A percentile compares a stretch with the other conserved stretches of the same genome.
Evolutionary conservation across 2,888 invertebrate species (phyloP).

Genomic region (Megamerina dolium): DNA sequence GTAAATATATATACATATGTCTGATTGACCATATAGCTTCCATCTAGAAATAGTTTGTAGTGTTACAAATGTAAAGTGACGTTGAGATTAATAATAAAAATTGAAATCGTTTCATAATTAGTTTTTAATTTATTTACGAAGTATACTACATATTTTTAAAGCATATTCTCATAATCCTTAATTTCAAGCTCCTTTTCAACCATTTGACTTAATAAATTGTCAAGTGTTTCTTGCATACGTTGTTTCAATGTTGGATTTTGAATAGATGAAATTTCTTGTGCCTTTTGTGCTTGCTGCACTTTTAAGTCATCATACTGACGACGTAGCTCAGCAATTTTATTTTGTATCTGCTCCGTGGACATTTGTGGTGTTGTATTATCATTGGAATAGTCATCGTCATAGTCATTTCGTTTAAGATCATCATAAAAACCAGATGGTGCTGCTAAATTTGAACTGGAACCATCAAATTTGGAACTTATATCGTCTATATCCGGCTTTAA

Average conservation of each 20-base stretch:
- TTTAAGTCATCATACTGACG: constrained; percentile 70
- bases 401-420: constrained; percentile 37
- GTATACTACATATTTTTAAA: constrained; percentile 23
- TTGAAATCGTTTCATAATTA: too few relatives aligned
- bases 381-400: constrained; percentile 40
- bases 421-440: constrained; percentile 40
- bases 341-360: constrained; percentile 53
- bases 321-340: constrained; percentile 65
- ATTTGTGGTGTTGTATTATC: constrained; percentile 39
- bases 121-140: too few relatives aligned
- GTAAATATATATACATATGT: too few relatives aligned
- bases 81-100: too few relatives aligned
- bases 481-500: constrained; percentile 29
- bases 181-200: constrained; percentile 70
- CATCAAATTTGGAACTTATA: constrained; percentile 27
- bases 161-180: constrained; percentile 42
- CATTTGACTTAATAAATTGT: constrained; percentile 73
- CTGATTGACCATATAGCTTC: too few relatives aligned
- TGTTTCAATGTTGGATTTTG: constrained; percentile 78
- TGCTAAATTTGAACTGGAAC: constrained; percentile 42
- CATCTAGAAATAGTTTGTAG: too few relatives aligned
- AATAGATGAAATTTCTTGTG: constrained; percentile 75
- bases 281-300: constrained; percentile 68
- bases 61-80: too few relatives aligned
- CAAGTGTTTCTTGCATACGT: constrained; percentile 74